Percentiles rank a stretch among this genome's conserved stretches.
Evolutionary conservation across 2,797 vertebrate species (phyloP).

Genomic region (Malurus splendens): DNA sequence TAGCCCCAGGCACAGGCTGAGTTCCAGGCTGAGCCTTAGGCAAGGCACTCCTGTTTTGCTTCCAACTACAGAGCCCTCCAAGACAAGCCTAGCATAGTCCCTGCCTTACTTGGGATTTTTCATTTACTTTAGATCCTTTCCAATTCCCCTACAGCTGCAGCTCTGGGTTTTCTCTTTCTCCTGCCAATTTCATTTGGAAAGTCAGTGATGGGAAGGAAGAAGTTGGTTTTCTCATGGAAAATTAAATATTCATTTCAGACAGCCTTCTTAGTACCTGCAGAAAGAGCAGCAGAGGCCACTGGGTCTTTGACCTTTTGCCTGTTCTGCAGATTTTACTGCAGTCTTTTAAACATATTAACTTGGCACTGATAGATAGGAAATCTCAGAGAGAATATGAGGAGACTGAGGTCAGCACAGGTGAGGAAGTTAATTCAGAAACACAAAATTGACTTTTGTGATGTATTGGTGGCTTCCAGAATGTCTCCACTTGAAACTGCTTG

Average conservation of each 20-base stretch:
- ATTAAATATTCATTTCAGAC: background rate
- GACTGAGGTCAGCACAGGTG: background rate
- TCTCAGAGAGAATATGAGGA: background rate
- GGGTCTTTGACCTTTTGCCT: background rate
- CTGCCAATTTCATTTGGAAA: background rate
- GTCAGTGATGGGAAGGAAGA: background rate
- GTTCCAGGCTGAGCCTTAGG: background rate
- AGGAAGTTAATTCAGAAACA: background rate
- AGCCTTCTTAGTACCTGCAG: background rate
- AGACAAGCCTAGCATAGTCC: background rate
- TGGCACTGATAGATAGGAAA: background rate
- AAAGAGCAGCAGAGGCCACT: background rate
- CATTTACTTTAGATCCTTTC: background rate
- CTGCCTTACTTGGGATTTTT: background rate
- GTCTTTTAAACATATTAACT: background rate
- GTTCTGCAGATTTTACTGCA: background rate
- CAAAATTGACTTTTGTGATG: background rate
- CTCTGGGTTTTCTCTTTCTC: background rate
- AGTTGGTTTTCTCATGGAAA: background rate
- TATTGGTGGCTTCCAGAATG: background rate
- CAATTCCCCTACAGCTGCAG: background rate
- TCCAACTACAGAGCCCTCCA: background rate
- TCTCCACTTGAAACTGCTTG: background rate
- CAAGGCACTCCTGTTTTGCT: background rate
- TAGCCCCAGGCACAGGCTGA: background rate